A percentile compares a stretch with the other conserved stretches of the same genome.
These are phyloP conservation scores for Cecropterus lyciades DNA, from an alignment of 1,140 invertebrate species.

Conservation along the genomic window DNA sequence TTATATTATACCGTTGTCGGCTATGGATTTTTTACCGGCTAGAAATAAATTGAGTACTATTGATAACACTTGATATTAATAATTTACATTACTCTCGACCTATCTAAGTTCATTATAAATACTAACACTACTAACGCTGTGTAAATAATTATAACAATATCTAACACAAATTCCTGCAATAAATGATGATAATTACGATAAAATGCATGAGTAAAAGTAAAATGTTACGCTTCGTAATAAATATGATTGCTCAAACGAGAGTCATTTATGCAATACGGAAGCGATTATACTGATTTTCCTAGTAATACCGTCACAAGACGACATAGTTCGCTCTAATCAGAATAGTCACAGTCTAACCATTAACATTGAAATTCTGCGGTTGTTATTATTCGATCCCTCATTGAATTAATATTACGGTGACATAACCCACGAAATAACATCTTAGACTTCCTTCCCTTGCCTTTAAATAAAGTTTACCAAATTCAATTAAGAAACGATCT, in stretches of 20 bases:
- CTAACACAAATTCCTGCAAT: background rate
- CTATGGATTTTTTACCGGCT: too few relatives aligned
- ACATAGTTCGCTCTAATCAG: constrained; percentile 16
- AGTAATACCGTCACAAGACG: constrained; percentile 6
- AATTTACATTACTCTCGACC: too few relatives aligned
- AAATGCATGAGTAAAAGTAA: background rate
- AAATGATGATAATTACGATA: constrained; percentile 45
- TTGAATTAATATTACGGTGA: background rate
- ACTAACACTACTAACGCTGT: too few relatives aligned
- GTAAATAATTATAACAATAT: too few relatives aligned
- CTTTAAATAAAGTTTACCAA: too few relatives aligned
- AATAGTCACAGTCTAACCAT: constrained; percentile 13
- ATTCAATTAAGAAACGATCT: too few relatives aligned
- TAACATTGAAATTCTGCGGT: constrained; percentile 10
- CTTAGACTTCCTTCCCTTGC: too few relatives aligned
- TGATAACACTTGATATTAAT: too few relatives aligned
- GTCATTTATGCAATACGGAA: constrained; percentile 24
- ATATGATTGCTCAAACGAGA: constrained; percentile 7
- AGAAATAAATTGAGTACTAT: too few relatives aligned
- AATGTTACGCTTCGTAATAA: background rate
- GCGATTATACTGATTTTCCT: constrained; percentile 16
- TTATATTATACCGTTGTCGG: too few relatives aligned
- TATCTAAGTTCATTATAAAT: too few relatives aligned
- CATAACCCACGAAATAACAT: too few relatives aligned
- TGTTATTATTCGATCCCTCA: background rate